Conservation (phyloP, 2,888 invertebrate species). For the Amiota mariae region DNA sequence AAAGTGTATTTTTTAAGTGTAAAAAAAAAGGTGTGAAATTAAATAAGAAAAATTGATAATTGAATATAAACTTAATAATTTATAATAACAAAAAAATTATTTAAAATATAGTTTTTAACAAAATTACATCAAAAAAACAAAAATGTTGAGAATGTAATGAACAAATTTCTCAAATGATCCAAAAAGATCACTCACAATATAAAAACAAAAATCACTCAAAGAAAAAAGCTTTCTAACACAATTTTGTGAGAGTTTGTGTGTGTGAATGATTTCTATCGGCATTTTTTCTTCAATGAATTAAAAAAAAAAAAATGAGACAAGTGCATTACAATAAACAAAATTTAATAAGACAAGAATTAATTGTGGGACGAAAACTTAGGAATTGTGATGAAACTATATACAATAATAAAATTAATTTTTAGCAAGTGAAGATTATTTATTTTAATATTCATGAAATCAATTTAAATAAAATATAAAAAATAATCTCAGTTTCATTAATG, state of each 20-base stretch:
- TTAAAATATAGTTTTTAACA: neutral
- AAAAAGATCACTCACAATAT: slow-evolving; percentile 21
- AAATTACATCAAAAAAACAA: neutral
- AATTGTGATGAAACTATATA: no score
- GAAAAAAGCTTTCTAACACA: slow-evolving; percentile 12
- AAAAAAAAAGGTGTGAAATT: neutral
- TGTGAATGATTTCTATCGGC: slow-evolving; percentile 21
- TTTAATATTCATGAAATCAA: no score
- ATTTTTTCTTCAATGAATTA: slow-evolving; percentile 41
- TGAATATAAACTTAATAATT: neutral
- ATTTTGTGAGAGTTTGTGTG: slow-evolving; percentile 19
- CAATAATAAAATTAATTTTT: no score
- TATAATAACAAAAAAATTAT: no score
- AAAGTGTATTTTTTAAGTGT: no score
- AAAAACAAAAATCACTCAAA: slow-evolving; percentile 30
- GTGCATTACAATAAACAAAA: slow-evolving; percentile 60
- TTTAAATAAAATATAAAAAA: no score
- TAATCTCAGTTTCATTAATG: no score
- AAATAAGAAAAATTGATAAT: neutral
- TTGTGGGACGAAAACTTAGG: no score
- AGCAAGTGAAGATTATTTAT: no score
- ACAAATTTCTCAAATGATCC: neutral
- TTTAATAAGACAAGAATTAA: no score
- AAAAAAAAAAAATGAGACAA: slow-evolving; percentile 47
- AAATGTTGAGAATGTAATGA: neutral